Percentiles rank a stretch among this genome's conserved stretches.
Conservation (phyloP, 2,888 invertebrate genomes). For the Tetranychus piercei region DNA sequence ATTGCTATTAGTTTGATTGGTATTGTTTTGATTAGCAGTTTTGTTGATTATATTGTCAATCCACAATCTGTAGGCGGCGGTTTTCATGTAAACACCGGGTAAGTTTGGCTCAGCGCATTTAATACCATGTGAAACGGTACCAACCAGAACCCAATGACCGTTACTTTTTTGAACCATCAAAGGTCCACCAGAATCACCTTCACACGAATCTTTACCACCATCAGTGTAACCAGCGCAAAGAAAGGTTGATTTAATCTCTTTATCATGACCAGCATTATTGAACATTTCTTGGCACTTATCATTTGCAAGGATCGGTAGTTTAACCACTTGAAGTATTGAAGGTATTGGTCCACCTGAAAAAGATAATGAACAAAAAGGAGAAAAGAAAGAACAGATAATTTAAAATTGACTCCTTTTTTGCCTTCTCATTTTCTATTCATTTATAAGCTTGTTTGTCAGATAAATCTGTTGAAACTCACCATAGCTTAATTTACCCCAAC, state of each 20-base stretch:
- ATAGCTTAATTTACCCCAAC: slow-evolving; percentile 78
- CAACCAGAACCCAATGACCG: slow-evolving; percentile 58
- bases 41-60: slow-evolving; percentile 33
- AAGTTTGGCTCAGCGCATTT: slow-evolving; percentile 78
- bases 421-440: slow-evolving; percentile 4
- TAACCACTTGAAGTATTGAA: slow-evolving; percentile 66
- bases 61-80: slow-evolving; percentile 78
- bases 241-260: slow-evolving; percentile 66
- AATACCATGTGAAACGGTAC: slow-evolving; percentile 84
- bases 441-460: not conserved
- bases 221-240: slow-evolving; percentile 67
- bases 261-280: slow-evolving; percentile 67
- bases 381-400: not conserved
- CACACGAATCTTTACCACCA: slow-evolving; percentile 27
- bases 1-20: not conserved
- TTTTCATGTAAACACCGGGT: slow-evolving; percentile 83
- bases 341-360: slow-evolving; percentile 57
- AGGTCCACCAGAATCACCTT: slow-evolving; percentile 82
- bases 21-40: not conserved
- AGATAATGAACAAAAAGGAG: slow-evolving; percentile 15
- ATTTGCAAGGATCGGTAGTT: slow-evolving; percentile 77
- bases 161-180: slow-evolving; percentile 65
- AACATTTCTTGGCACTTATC: slow-evolving; percentile 84
- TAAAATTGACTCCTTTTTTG: not conserved
- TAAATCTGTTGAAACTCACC: slow-evolving; percentile 20